Evolutionary conservation across 2,888 invertebrate genomes (phyloP).

Genomic region (Temnothorax ravouxi): DNA sequence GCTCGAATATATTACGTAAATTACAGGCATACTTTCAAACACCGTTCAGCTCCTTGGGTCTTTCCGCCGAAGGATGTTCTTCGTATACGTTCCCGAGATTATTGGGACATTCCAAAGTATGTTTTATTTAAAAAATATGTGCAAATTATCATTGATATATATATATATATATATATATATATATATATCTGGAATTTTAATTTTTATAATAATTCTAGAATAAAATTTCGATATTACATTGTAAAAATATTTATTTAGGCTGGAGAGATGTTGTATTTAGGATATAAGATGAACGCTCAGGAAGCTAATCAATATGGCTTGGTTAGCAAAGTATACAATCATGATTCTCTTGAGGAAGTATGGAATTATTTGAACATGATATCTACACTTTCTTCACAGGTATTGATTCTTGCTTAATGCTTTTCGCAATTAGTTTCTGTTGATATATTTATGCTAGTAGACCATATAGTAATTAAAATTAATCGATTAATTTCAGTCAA

Average conservation of each 20-base stretch:
- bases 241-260: constrained; percentile 86
- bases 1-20: constrained; percentile 6
- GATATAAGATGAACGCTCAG: constrained; percentile 91
- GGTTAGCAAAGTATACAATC: constrained; percentile 92
- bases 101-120: constrained; percentile 93
- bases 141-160: neutral
- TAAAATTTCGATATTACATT: neutral
- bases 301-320: constrained; percentile 94
- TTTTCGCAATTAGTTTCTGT: neutral
- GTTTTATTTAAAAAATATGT: constrained; percentile 7
- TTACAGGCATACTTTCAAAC: constrained; percentile 94
- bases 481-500: constrained; percentile 86
- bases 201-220: neutral
- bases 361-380: constrained; percentile 74
- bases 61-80: constrained; percentile 96
- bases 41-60: constrained; percentile 94
- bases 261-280: constrained; percentile 89
- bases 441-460: neutral
- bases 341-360: constrained; percentile 88
- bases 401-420: constrained; percentile 49
- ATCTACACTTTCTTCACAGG: constrained; percentile 75
- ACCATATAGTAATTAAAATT: neutral
- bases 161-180: neutral
- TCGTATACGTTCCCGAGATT: constrained; percentile 94
- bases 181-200: neutral